Conservation (phyloP, 2,113 vertebrate species). For the Zosterops lateralis region DNA sequence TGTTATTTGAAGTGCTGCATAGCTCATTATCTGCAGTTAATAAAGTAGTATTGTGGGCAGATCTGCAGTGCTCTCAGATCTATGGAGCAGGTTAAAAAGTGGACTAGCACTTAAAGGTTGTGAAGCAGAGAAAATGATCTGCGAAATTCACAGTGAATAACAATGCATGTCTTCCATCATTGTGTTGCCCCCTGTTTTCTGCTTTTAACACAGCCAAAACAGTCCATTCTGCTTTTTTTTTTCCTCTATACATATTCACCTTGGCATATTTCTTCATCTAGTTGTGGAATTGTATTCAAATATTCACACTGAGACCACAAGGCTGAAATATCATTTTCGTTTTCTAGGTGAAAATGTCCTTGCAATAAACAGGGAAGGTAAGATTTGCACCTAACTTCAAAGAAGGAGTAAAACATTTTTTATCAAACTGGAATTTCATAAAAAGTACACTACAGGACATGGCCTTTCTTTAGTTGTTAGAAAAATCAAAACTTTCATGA, state of each 20-base stretch:
- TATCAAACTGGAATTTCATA: not conserved
- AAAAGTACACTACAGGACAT: not conserved
- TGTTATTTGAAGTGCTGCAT: slow-evolving; percentile 38
- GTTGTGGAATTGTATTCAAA: not conserved
- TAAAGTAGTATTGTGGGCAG: slow-evolving; percentile 38
- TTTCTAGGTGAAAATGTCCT: slow-evolving; percentile 5
- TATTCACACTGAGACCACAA: not conserved
- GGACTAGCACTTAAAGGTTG: slow-evolving; percentile 2
- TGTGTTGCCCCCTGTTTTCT: not conserved
- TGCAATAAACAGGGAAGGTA: not conserved
- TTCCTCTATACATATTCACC: not conserved
- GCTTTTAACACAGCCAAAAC: not conserved
- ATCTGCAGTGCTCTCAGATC: slow-evolving; percentile 12
- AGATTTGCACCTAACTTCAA: not conserved
- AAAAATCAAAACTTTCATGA: not conserved
- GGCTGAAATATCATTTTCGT: not conserved
- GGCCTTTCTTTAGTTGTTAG: not conserved
- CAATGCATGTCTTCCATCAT: not conserved
- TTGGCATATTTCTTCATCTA: not conserved
- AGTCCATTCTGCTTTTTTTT: not conserved
- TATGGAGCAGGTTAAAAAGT: slow-evolving; percentile 19
- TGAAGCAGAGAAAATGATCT: slow-evolving; percentile 35
- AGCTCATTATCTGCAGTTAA: slow-evolving; percentile 50
- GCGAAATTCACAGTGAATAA: slow-evolving; percentile 5
- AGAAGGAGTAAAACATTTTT: not conserved